Evolutionary conservation across 2,888 invertebrate genomes (phyloP), one percentile per base, ranked within the genome.

Genomic region (Dynastes maya): DNA sequence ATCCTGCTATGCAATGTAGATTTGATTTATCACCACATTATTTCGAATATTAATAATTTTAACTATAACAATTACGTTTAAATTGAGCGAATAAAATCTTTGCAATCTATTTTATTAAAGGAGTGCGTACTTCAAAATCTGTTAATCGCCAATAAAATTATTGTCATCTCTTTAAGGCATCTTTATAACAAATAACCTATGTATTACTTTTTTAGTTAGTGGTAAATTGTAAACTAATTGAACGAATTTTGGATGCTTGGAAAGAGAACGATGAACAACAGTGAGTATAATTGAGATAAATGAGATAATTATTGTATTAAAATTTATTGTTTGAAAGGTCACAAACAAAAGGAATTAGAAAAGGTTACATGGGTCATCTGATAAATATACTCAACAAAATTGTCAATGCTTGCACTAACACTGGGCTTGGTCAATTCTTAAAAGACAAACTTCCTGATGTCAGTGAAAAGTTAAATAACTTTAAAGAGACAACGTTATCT

Each of bases 231-330:
- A 93, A 93, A 85, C 90, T 97, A 87, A 90, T 96, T 83, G 93
- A 94, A 83, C 92, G 94, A 88, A 92, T 97, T 85, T 91, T 97
- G 87, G 94, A 95, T 83, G 94, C 93, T 74, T 97, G 95, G 93
- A 93, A 95, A 85, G 93, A 93, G 82, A 96, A 96, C 88, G 93
- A 94, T 83, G 91, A 91, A 84, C 91, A 92, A 87, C 93, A 94
- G 96, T 96, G 89, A 93, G 95, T 92, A 80, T 74, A 76, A 58
- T 65, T 71, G 58, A 5, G 11, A 1, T 1, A 22, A n/a, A 58
- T 51, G 3, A 32, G 81, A 81, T 58, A 78, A 75, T 27, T 70
- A 29, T 64, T 79, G 74, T 6, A 40, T 61, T 67, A 61, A 65
- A 53, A 83, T 76, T 80, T 79, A 37, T 45, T 45, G 8, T 45